These are phyloP conservation scores for Diprion similis DNA, from an alignment of 1,140 invertebrate species.

Conservation along the genomic window DNA sequence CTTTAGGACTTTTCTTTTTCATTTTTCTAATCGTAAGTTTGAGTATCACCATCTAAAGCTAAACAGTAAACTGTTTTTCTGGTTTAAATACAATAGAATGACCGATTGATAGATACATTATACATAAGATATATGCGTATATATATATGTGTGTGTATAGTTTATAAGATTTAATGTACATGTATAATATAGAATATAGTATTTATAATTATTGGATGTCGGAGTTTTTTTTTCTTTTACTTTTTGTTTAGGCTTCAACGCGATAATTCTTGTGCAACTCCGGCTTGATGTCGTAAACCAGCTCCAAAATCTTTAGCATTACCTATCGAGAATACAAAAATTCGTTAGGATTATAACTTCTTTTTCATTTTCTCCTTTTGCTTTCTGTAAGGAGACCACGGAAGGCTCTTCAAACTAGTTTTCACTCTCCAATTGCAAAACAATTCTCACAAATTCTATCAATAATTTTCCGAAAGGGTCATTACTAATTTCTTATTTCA, in stretches of 20 bases:
- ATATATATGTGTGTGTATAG: conserved; percentile 26
- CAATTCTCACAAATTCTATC: background rate
- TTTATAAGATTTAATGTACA: conserved; percentile 49
- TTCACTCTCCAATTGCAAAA: background rate
- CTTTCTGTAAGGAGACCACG: background rate
- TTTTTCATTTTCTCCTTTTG: conserved; percentile 22
- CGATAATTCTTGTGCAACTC: conserved; percentile 87
- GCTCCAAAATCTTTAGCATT: conserved; percentile 80
- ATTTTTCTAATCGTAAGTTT: conserved; percentile 30
- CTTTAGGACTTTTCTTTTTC: background rate
- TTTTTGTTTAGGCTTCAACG: conserved; percentile 45
- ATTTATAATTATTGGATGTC: conserved; percentile 32
- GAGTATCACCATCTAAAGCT: conserved; percentile 42
- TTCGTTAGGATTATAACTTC: conserved; percentile 17
- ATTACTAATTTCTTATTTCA: too few relatives aligned
- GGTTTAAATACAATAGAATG: conserved; percentile 36
- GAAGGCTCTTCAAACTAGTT: too few relatives aligned
- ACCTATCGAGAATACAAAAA: conserved; percentile 64
- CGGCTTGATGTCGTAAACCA: conserved; percentile 89
- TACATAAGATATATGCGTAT: conserved; percentile 35
- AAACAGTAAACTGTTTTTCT: conserved; percentile 38
- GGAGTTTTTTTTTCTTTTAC: conserved; percentile 11
- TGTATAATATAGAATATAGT: conserved; percentile 43
- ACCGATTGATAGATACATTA: conserved; percentile 37
- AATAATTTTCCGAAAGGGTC: too few relatives aligned